Base-by-base conservation (phyloP, 1,140 invertebrate species). In the Mya arenaria region DNA sequence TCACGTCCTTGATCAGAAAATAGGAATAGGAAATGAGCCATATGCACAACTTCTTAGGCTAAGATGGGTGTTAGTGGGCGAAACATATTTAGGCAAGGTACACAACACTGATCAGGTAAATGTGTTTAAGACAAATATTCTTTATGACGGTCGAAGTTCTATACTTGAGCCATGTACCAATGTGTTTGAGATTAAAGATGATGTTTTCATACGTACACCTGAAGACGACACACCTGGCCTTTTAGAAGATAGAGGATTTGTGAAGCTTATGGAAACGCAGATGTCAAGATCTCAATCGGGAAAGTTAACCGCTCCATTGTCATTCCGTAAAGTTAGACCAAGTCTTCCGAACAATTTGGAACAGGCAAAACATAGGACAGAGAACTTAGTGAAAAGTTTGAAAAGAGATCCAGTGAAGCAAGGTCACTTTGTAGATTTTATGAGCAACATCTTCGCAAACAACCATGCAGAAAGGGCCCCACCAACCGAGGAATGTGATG, bases 61-160 rank as follows among this genome's bases (percentile, higher is more conserved):
- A 36, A 74, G 85, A 19, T 86, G 83, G 83, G 8, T 23, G 0
- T 36, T 85, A 1, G 44, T 85, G 13, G 82, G 69, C n/a, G 68
- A 84, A 63, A 60, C 72, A 5, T 85, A 75, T 41, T 30, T 84
- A 23, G 82, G 78, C 30, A 48, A 68, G 36, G 63, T 82, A 13
- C 72, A 82, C 62, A 8, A 63, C 28, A 52, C 74, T 6, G 25
- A 60, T 15, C 32, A 19, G 13, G 41, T 85, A 15, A 80, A 52
- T 68, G 74, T 74, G 1, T 34, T 56, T 36, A 79, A 80, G 71
- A 83, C 74, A 17, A 25, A 68, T 28, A 55, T 85, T 44, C 52
- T 83, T 4, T 37, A 52, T 17, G 37, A 79, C 32, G 74, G 84
- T 36, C 55, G 74, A 4, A 4, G 28, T 8, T 69, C 80, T 23